Evolutionary conservation across 1,140 invertebrate species (phyloP), one percentile per base, ranked within the genome.

Genomic region (Leptinotarsa undecemlineata): DNA sequence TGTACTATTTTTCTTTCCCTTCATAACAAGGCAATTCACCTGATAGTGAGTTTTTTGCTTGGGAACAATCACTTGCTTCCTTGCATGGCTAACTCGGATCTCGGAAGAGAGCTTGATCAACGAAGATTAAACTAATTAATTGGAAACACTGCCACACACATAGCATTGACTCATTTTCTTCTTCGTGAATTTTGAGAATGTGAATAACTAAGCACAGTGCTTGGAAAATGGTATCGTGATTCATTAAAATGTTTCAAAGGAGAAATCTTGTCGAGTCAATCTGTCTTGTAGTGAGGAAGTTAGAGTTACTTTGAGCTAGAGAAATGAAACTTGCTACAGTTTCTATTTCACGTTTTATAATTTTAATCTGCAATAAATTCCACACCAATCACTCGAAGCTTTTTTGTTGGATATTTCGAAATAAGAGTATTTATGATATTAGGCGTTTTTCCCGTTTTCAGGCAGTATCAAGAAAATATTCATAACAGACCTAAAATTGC

Each of bases 81-180:
- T 48, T 73, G 72, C 72, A 73, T 62, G 48, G 63, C 72, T 73
- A 73, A 73, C 72, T 73, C 19, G 21, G 48, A 73, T 73, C 72
- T 67, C 26, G 64, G 17, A 73, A 73, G 68, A 73, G 17, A 42
- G 72, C 11, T 42, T 67, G 62, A 73, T 73, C 63, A 51, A 51
- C 19, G 14, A 51, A 42, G 72, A 73, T 73, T 73, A 73, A 57
- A 42, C 48, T 73, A 73, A 73, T 73, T 73, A 73, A 73, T 73
- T 19, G 64, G 42, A 67, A 64, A 67, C 5, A 67, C 64, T 67
- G 64, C 72, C 72, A 68, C 72, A 73, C 63, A 68, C 62, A 48
- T 17, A 51, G 72, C 72, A 67, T 61, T 73, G 51, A 57, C 8
- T 15, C 23, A 42, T 67, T 42, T 67, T 33, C 15, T 26, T n/a